phyloP scores from a whole-genome alignment of 2,797 vertebrate genomes.

The Lateolabrax maculatus region DNA sequence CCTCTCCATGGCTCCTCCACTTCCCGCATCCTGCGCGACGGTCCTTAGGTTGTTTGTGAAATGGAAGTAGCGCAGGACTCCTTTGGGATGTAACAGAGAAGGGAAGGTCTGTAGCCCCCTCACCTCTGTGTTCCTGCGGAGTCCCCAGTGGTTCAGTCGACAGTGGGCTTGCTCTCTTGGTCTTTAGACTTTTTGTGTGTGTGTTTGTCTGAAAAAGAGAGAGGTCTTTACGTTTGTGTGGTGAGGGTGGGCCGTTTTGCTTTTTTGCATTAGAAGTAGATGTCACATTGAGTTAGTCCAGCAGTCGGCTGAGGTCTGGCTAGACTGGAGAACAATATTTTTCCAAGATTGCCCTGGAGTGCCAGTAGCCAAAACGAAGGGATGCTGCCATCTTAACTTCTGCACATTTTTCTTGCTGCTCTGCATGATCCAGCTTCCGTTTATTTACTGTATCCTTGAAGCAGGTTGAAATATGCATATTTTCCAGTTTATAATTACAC shows the following conservation, averaged over 20 bases:
- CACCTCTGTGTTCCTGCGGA: conserved; percentile 76
- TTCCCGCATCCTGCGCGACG: conserved; percentile 77
- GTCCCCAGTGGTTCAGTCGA: conserved; percentile 63
- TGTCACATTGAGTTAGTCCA: conserved; percentile 88
- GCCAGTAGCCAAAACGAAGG: conserved; percentile 64
- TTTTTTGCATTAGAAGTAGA: conserved; percentile 65
- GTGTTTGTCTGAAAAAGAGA: conserved; percentile 46
- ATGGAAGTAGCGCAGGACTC: conserved; percentile 79
- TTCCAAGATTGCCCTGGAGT: conserved; percentile 83
- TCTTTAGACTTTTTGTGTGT: conserved; percentile 51
- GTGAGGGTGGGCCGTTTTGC: conserved; percentile 52
- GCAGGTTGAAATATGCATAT: conserved; percentile 23
- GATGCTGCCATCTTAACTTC: conserved; percentile 63
- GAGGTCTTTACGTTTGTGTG: conserved; percentile 46
- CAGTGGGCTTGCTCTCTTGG: conserved; percentile 59
- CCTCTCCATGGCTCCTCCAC: conserved; percentile 62
- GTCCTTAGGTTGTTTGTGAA: conserved; percentile 86
- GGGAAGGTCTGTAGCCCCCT: conserved; percentile 75
- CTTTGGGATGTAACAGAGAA: conserved; percentile 82
- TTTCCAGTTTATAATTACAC: conserved; percentile 26
- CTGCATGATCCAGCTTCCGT: conserved; percentile 21
- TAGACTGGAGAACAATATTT: conserved; percentile 88
- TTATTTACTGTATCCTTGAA: conserved; percentile 15
- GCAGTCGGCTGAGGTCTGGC: conserved; percentile 78
- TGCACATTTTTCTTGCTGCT: conserved; percentile 54